Base-by-base conservation (phyloP, 1,140 invertebrate genomes). In the Cotesia glomerata region DNA sequence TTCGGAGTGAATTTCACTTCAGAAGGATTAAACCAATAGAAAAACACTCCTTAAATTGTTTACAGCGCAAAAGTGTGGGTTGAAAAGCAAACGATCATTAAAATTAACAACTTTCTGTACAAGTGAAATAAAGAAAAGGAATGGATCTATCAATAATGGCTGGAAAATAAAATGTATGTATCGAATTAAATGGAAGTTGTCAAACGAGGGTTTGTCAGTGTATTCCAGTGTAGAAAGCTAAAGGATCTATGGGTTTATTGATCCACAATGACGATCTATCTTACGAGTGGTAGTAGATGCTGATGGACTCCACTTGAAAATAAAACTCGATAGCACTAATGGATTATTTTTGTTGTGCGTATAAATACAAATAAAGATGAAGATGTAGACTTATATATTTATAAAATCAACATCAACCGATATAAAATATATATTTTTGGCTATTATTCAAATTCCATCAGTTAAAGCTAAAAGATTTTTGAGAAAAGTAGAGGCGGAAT, bases 221-320 rank as follows among this genome's bases (percentile, higher is more conserved):
- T 26, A 26, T 1, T 26, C 26, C 26, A 26, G 26, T 26, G 3
- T 26, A 26, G 26, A 26, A 26, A n/a, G n/a, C n/a, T n/a, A n/a
- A n/a, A 49, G 45, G 59, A 34, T 58, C 52, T 68, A 68, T 54
- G 51, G 49, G 59, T 71, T 71, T 71, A 64, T 63, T 71, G 59
- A 63, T 71, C 59, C 39, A 45, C 7, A 5, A 45, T 45, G 7
- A 45, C 7, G 39, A 45, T 45, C 11, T 5, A 45, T 45, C 64
- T 54, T 54, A 14, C 14, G 11, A 67, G 45, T 11, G 26, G 45
- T 45, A 5, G 45, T 45, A 35, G 36, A 54, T 68, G 66, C 34
- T 5, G 39, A 45, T 16, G n/a, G 45, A 64, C 14, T 14, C n/a
- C 14, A 51, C 45, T 49, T 49, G 64, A 36, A 45, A 14, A 56